Evolutionary conservation across 2,113 vertebrate genomes (phyloP), one percentile per base, ranked within the genome.

Genomic region (Pimephales promelas): DNA sequence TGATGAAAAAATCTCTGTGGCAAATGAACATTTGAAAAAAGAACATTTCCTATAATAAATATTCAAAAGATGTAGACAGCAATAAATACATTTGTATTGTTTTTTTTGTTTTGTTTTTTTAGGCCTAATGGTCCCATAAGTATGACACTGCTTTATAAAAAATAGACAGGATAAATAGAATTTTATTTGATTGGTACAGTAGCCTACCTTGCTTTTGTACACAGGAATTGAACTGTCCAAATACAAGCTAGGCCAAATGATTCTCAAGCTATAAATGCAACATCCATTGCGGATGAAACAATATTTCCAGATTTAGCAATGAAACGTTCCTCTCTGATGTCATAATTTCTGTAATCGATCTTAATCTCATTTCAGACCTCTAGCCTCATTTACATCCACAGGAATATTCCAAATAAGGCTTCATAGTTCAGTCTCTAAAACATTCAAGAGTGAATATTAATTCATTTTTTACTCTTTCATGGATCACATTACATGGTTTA

Each of bases 401-500:
- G n/a, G 3, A 22, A 18, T 70, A 70, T 70, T 40, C 34, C 2
- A n/a, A 40, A 70, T 13, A 72, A 72, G 40, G 40, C 40, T 72
- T 26, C 22, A 13, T 47, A 72, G 40, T 72, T 45, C 70, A 45
- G 45, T 72, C 40, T 45, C n/a, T 40, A 24, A 71, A 45, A n/a
- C n/a, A 24, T 11, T 45, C 43, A 70, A 72, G 36, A 47, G 34
- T 78, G 56, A 14, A 78, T 43, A 61, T 78, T 26, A 78, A 43
- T 61, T 59, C 56, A 26, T 45, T 78, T 78, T 78, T 43, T 78
- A 62, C 14, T 36, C 34, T n/a, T 9, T 78, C 36, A 78, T 45
- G 76, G 76, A 26, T 78, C 76, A 61, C 40, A 20, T 78, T 57
- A 13, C 74, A n/a, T n/a, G 31, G 52, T 59, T 56, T 77, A 78